Conservation (phyloP, 2,113 vertebrate species). For the Rhizomys pruinosus region DNA sequence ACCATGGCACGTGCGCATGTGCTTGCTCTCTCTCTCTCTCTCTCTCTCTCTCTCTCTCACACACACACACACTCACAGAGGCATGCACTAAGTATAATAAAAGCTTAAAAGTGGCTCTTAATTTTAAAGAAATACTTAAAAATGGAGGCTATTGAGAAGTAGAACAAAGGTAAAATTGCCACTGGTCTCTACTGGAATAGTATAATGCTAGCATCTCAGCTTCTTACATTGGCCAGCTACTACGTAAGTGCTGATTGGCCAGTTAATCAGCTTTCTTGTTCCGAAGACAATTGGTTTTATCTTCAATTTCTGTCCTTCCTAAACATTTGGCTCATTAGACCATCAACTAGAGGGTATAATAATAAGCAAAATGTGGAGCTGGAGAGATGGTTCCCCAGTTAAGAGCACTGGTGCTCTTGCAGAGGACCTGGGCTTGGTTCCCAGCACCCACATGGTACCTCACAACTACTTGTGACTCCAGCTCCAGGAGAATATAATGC, state of each 20-base stretch:
- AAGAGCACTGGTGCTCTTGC: too few species aligned
- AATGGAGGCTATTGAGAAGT: not conserved
- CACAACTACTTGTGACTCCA: too few species aligned
- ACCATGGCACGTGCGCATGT: not conserved
- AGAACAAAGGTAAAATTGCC: not conserved
- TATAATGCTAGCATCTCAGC: not conserved
- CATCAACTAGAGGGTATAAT: not conserved
- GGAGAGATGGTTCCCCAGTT: too few species aligned
- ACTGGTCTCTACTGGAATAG: not conserved
- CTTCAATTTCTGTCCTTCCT: not conserved
- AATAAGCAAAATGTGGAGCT: not conserved
- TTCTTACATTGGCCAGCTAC: not conserved
- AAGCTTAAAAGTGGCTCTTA: too few species aligned
- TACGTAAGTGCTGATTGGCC: not conserved
- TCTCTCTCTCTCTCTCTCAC: too few species aligned
- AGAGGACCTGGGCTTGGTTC: too few species aligned
- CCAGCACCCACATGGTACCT: too few species aligned
- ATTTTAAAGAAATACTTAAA: constrained; percentile 26
- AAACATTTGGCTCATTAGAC: not conserved
- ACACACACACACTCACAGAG: not conserved
- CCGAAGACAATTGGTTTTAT: not conserved
- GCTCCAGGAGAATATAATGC: too few species aligned
- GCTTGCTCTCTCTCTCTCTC: fast-evolving
- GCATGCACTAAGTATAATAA: too few species aligned
- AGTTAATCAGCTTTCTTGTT: not conserved